A percentile compares a stretch with the other conserved stretches of the same genome.
Conservation (phyloP, 2,888 invertebrate species). For the Lissonota sp. region DNA sequence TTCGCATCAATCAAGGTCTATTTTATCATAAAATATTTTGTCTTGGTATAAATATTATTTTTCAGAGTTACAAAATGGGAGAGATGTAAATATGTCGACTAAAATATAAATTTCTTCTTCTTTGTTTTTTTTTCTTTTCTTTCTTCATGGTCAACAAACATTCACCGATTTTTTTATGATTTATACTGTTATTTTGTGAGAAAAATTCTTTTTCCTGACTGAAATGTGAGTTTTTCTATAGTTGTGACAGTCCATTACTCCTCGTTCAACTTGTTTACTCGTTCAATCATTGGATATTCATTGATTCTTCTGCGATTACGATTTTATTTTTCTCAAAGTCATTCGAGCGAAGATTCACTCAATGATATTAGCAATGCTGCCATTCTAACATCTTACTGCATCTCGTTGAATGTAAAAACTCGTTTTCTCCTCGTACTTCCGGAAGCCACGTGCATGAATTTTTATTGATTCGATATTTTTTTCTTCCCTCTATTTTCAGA, state of each 20-base stretch:
- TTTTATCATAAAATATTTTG: too few species aligned
- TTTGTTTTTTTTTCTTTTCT: too few species aligned
- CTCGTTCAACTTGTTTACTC: not conserved
- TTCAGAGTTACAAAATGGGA: too few species aligned
- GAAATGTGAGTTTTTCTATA: not conserved
- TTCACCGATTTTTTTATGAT: slow-evolving; percentile 19
- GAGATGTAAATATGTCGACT: too few species aligned
- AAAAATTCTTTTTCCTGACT: slow-evolving; percentile 2
- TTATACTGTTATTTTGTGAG: not conserved
- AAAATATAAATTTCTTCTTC: too few species aligned
- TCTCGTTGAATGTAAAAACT: not conserved
- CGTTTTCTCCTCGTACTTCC: not conserved
- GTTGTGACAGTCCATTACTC: slow-evolving; percentile 11
- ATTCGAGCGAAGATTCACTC: not conserved
- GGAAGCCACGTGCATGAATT: not conserved
- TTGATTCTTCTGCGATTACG: not conserved
- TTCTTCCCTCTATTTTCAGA: too few species aligned
- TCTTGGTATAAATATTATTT: too few species aligned
- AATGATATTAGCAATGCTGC: not conserved
- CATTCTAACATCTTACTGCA: slow-evolving; percentile 9
- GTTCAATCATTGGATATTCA: not conserved
- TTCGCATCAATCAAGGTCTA: too few species aligned
- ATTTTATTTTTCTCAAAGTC: slow-evolving; percentile 17
- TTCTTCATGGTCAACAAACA: slow-evolving; percentile 63
- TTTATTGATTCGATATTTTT: too few species aligned